A percentile compares a stretch with the other conserved stretches of the same genome.
Evolutionary conservation across 2,888 invertebrate genomes (phyloP).

Genomic region (Julus scanicus): DNA sequence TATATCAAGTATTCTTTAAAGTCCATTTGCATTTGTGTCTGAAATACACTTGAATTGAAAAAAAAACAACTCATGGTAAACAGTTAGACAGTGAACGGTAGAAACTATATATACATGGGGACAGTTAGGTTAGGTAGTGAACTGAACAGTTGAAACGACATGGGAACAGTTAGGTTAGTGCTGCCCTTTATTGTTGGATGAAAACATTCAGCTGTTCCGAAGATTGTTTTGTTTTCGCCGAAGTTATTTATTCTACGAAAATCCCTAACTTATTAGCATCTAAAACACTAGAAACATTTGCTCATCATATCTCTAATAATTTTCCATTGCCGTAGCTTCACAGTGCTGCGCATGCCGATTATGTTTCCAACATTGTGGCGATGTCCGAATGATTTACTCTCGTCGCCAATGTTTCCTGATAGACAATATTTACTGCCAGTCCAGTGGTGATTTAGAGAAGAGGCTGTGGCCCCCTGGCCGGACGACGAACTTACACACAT

Average conservation of each 20-base stretch:
- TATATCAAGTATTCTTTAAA: too few relatives aligned
- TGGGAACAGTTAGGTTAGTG: too few relatives aligned
- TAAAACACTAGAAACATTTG: neutral
- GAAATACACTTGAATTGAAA: too few relatives aligned
- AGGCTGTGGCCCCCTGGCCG: slow-evolving; percentile 37
- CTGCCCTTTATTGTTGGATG: too few relatives aligned
- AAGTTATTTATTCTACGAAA: neutral
- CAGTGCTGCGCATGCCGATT: neutral
- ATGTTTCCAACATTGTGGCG: neutral
- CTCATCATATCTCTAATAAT: neutral
- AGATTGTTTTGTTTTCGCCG: neutral
- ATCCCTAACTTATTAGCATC: neutral
- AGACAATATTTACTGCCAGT: slow-evolving; percentile 48
- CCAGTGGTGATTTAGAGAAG: slow-evolving; percentile 36
- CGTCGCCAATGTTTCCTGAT: slow-evolving; percentile 50
- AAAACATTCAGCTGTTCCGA: neutral
- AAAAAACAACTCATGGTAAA: too few relatives aligned
- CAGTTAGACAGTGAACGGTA: too few relatives aligned
- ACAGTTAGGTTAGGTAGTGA: too few relatives aligned
- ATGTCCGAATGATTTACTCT: slow-evolving; percentile 50
- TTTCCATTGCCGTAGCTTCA: neutral
- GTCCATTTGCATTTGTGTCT: too few relatives aligned
- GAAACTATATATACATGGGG: too few relatives aligned
- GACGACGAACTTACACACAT: slow-evolving; percentile 34
- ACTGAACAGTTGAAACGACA: too few relatives aligned